Evolutionary conservation across 2,888 invertebrate genomes (phyloP), one percentile per base, ranked within the genome.

Genomic region (Drosophila ustulata): DNA sequence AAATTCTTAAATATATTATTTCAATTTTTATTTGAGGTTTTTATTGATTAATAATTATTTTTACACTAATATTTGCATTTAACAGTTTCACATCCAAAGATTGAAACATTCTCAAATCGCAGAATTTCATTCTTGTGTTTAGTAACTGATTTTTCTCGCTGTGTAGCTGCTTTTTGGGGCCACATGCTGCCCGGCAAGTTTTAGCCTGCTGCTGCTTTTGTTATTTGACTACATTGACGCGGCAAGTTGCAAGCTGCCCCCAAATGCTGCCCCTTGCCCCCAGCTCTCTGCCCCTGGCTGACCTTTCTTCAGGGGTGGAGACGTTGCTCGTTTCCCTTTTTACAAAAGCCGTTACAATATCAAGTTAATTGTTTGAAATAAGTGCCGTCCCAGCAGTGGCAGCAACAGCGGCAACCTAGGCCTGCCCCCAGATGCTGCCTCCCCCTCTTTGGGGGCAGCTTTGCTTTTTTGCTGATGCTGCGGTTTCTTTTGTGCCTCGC

Each of bases 311-410:
- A 46, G 70, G 59, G 50, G 62, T 13, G 6, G 18, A 18, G n/a
- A 3, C 5, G 32, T 46, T 34, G 51, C 13, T 72, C 74, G 78
- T 68, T 75, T 78, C 53, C 73, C 66, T 69, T 75, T 81, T 81
- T 65, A 69, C 71, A 75, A 80, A 78, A 80, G 84, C 82, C 75
- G 90, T 83, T 88, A 88, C 90, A 89, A 90, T 89, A 89, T 90
- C 88, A 80, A 90, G 89, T 89, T 89, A 87, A 87, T 87, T 87
- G 86, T 89, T 89, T 89, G 89, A 87, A 87, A 87, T 87, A 87
- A 87, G 89, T 87, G 89, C 80, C 53, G 87, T 63, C 78, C 73
- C 64, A 72, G 50, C 67, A 47, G 18, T 57, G 70, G 50, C 67
- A 47, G 18, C 64, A 72, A 47, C 67, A 43, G 18, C 64, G 70